Percentiles rank a stretch among this genome's conserved stretches.
Conservation (phyloP, 2,113 vertebrate genomes). For the Cyphomyrus discorhynchus region DNA sequence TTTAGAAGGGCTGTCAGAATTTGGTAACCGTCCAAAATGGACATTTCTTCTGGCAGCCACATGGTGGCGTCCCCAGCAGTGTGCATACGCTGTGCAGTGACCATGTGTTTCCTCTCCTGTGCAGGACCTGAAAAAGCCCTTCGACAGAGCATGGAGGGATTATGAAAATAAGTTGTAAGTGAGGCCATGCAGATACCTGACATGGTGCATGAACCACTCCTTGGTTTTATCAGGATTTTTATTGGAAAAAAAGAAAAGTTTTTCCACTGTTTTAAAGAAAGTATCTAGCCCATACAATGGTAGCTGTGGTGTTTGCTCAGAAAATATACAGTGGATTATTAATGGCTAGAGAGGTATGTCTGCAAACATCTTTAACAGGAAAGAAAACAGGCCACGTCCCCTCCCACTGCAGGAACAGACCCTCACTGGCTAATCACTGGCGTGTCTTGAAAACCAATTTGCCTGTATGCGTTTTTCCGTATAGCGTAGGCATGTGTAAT, state of each 20-base stretch:
- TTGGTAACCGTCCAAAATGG: neutral
- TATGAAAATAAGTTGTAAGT: constrained; percentile 66
- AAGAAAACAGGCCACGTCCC: neutral
- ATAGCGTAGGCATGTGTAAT: neutral
- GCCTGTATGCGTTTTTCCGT: neutral
- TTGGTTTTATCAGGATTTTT: neutral
- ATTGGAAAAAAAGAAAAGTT: neutral
- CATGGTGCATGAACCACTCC: neutral
- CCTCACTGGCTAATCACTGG: neutral
- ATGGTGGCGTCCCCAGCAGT: neutral
- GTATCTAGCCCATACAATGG: neutral
- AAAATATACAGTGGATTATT: neutral
- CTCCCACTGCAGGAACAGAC: neutral
- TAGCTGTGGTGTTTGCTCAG: neutral
- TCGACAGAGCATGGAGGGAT: constrained; percentile 65
- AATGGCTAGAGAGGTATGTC: neutral
- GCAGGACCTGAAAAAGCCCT: constrained; percentile 63
- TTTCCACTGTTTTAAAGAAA: neutral
- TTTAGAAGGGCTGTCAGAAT: neutral
- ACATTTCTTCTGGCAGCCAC: neutral
- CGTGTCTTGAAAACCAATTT: neutral
- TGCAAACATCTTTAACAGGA: neutral
- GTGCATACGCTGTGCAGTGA: neutral
- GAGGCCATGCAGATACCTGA: neutral
- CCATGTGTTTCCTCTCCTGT: neutral